Evolutionary conservation across 2,113 vertebrate genomes (phyloP).

Genomic region (Arenaria interpres): DNA sequence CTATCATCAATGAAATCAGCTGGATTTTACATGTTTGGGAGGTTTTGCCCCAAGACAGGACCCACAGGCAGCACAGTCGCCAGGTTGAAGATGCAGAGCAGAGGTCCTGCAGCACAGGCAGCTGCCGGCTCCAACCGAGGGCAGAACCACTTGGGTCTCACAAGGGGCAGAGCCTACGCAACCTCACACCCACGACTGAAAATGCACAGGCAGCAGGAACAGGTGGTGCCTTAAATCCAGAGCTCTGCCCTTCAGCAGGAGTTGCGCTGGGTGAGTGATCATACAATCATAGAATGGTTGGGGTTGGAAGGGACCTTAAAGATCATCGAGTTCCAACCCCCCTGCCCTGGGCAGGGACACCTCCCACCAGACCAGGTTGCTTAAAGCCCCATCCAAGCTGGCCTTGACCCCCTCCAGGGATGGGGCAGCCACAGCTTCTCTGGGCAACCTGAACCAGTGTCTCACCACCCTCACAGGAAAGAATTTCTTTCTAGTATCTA

Average conservation of each 20-base stretch:
- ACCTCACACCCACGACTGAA: rapidly evolving
- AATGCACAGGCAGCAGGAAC: background rate
- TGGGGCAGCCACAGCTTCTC: too few relatives aligned
- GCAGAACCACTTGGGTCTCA: background rate
- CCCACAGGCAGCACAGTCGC: rapidly evolving
- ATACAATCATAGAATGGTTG: too few relatives aligned
- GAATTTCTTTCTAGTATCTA: too few relatives aligned
- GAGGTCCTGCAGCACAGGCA: rapidly evolving
- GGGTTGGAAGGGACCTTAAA: too few relatives aligned
- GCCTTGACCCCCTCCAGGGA: too few relatives aligned
- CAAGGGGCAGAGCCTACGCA: rapidly evolving
- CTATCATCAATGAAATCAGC: background rate
- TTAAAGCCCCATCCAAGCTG: too few relatives aligned
- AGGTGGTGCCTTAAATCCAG: background rate
- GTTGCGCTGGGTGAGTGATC: background rate
- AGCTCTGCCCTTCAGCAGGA: background rate
- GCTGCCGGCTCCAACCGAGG: background rate
- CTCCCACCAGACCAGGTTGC: too few relatives aligned
- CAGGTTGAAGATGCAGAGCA: background rate
- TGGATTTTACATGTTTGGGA: rapidly evolving
- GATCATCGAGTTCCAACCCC: too few relatives aligned
- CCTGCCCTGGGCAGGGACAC: too few relatives aligned
- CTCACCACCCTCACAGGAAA: too few relatives aligned
- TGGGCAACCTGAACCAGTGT: too few relatives aligned
- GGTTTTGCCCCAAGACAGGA: background rate